A percentile compares a stretch with the other conserved stretches of the same genome.
Conservation (phyloP, 2,888 invertebrate species). For the Sarcophaga rosellei region DNA sequence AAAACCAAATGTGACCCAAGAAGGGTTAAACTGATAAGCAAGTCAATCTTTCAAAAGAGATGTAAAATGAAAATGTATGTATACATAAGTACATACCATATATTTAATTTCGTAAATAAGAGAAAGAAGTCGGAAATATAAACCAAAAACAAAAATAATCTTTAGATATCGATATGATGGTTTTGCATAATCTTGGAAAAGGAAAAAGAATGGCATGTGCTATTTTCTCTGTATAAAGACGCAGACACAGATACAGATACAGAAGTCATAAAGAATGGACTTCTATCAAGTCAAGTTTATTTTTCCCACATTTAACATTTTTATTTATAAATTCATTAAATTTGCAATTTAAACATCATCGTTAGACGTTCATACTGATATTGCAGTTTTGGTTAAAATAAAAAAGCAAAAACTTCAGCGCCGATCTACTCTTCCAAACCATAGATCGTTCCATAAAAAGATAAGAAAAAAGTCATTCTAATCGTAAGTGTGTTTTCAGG, state of each 20-base stretch:
- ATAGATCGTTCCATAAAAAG: constrained; percentile 20
- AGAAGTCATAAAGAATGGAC: background rate
- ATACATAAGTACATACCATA: too few relatives aligned
- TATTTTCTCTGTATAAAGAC: background rate
- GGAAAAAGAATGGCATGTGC: background rate
- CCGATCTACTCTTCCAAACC: constrained; percentile 6
- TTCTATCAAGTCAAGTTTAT: background rate
- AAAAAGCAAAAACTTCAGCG: background rate
- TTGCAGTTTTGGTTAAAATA: constrained; percentile 9
- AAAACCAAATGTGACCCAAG: too few relatives aligned
- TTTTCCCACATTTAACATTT: constrained; percentile 21
- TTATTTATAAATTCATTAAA: constrained; percentile 42
- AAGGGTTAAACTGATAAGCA: background rate
- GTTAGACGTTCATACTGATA: constrained; percentile 43
- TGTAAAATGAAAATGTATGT: too few relatives aligned
- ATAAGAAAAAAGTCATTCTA: constrained; percentile 2
- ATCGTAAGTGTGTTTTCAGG: background rate
- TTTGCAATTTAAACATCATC: constrained; percentile 39
- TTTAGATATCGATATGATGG: background rate
- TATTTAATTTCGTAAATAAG: background rate
- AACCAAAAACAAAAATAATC: background rate
- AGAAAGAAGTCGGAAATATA: background rate
- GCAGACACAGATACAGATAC: background rate
- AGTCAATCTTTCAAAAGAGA: too few relatives aligned
- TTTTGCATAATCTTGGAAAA: background rate